A percentile compares a stretch with the other conserved stretches of the same genome.
These are phyloP conservation scores for Himalopsyche tibetana DNA, from an alignment of 2,888 invertebrate genomes.

Conservation along the genomic window DNA sequence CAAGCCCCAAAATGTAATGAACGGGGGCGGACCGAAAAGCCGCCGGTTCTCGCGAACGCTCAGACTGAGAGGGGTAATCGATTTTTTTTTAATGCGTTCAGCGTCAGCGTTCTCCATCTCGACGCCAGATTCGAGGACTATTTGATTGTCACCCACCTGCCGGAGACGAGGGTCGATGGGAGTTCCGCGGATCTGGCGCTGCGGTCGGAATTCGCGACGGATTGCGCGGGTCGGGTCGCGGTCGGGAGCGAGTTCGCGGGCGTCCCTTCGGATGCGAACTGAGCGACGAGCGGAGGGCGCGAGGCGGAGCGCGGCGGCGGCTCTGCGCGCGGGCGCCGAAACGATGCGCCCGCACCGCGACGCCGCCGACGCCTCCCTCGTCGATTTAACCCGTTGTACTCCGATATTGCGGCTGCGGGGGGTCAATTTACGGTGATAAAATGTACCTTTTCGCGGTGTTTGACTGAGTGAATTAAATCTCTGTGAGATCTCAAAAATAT, in stretches of 20 bases:
- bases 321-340: not conserved
- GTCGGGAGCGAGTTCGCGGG: not conserved
- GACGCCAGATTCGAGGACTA: not conserved
- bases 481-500: no score
- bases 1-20: not conserved
- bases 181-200: not conserved
- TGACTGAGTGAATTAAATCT: no score
- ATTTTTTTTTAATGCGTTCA: not conserved
- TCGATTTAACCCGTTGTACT: not conserved
- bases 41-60: not conserved
- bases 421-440: no score
- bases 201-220: conserved; percentile 1
- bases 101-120: not conserved
- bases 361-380: conserved; percentile 30
- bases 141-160: conserved; percentile 6
- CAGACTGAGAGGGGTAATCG: not conserved
- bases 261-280: conserved; percentile 16
- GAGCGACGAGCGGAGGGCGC: not conserved
- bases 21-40: not conserved
- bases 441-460: no score
- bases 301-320: not conserved
- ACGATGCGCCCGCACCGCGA: conserved; percentile 13
- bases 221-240: not conserved
- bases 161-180: not conserved
- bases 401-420: not conserved